Evolutionary conservation across 2,888 invertebrate species (phyloP), one percentile per base, ranked within the genome.

Genomic region (Hirtodrosophila trivittata): DNA sequence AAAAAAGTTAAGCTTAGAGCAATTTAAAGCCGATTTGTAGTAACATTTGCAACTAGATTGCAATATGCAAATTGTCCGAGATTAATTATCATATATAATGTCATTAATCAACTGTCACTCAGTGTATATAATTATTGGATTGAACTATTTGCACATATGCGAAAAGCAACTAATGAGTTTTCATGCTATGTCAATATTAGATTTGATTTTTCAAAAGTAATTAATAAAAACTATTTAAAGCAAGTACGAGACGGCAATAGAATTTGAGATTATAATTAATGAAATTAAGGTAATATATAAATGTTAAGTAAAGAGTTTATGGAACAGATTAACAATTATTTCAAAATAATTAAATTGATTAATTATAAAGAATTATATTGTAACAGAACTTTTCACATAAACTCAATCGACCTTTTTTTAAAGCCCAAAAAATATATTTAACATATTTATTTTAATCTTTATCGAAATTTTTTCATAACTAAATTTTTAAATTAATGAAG

Each of bases 81-180:
- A 67, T 63, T 52, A 58, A 45, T 43, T 49, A 42, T 54, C 50
- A 64, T 38, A 33, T 16, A 30, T n/a, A 18, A 35, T 41, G 49
- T 52, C 51, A 71, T 71, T 71, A 68, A 71, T 73, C 68, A 70
- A 58, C 13, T 55, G 74, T 63, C 70, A 67, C 18, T 54, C 57
- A 18, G 5, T n/a, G n/a, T 9, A 8, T 47, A 37, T 67, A 63
- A 67, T 73, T 67, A 63, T 46, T 46, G 33, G 47, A 35, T 45
- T 73, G 42, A 51, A 67, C 32, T 28, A 30, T 50, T 37, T 52
- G 37, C 55, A 39, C 33, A 28, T 12, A 30, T 25, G 7, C n/a
- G n/a, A n/a, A 14, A 45, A 14, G 35, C 47, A 50, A 32, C 38
- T 68, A 65, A 73, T 62, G 45, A 56, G 50, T 47, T 49, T 26